Conservation (phyloP, 2,888 invertebrate genomes). For the Malacosoma neustria region DNA sequence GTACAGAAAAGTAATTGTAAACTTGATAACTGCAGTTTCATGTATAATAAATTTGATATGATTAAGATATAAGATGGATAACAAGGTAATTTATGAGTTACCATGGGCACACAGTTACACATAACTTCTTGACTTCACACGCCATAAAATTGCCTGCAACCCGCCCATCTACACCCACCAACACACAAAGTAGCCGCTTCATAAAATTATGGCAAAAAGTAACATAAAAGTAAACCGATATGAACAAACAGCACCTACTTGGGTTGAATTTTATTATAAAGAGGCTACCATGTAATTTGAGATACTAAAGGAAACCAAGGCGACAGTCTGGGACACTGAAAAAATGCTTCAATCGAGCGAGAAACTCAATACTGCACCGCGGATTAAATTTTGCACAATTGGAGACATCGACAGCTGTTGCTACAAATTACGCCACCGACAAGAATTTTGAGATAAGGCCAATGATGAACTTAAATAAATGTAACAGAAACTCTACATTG, state of each 20-base stretch:
- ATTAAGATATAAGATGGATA: neutral
- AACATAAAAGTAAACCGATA: constrained; percentile 40
- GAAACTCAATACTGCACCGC: constrained; percentile 66
- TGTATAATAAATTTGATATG: too few species aligned
- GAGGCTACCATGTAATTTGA: constrained; percentile 68
- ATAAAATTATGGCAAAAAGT: constrained; percentile 25
- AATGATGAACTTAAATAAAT: too few species aligned
- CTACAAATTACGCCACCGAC: constrained; percentile 50
- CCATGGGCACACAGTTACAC: too few species aligned
- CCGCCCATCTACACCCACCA: constrained; percentile 53
- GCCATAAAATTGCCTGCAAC: constrained; percentile 40
- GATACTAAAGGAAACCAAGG: constrained; percentile 58
- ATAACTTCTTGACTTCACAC: constrained; percentile 24
- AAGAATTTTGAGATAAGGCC: constrained; percentile 35
- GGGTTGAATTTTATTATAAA: constrained; percentile 48
- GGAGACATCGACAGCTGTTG: constrained; percentile 61
- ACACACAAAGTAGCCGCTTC: constrained; percentile 33
- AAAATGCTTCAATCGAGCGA: constrained; percentile 61
- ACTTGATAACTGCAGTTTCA: too few species aligned
- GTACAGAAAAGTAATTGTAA: too few species aligned
- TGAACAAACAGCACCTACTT: constrained; percentile 41
- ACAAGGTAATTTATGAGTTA: too few species aligned
- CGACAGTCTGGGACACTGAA: constrained; percentile 59
- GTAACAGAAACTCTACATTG: too few species aligned
- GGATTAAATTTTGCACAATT: constrained; percentile 71